Evolutionary conservation across 2,888 invertebrate genomes (phyloP), one percentile per base, ranked within the genome.

Genomic region (Allolobophora icterica): DNA sequence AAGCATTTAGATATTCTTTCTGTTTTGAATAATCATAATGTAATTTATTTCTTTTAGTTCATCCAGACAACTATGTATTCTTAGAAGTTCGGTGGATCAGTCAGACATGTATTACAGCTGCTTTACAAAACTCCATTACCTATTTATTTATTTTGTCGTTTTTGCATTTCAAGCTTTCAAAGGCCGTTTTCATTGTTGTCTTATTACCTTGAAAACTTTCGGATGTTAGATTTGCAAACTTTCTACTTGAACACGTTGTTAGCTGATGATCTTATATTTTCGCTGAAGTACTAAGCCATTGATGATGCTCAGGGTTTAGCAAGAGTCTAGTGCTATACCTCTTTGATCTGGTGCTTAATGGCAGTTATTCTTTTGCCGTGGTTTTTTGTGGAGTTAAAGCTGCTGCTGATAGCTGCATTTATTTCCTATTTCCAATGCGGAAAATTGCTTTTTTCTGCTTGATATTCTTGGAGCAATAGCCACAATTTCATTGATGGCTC

Each of bases 21-120:
- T 3, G 21, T 84, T 33, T 33, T 84, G 15, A 19, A 84, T 84
- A 33, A 35, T 34, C 33, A 35, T 33, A 11, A 84, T 35, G 33
- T 35, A 17, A 35, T 35, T 34, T 17, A 0, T 87, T 21, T 87
- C 6, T 87, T 87, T 35, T 87, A 87, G 87, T 87, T 87, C 87
- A 87, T 87, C 87, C 87, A 87, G 38, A 90, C 90, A 33, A 90
- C 90, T 33, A 90, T 90, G 90, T 90, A 90, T 90, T 90, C 90
- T 19, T 90, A 38, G 35, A 71, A 58, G 33, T 38, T 35, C 13
- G n/a, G 17, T 33, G 52, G 52, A 42, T 42, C 35, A 33, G 13
- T 35, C 45, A 89, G 40, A 19, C 52, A 52, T 89, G 30, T 40
- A 40, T 89, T 30, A 34, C 40, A 19, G 30, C 71, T n/a, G 30